phyloP scores from a whole-genome alignment of 2,797 vertebrate genomes.

The Chaetophractus vellerosus region DNA sequence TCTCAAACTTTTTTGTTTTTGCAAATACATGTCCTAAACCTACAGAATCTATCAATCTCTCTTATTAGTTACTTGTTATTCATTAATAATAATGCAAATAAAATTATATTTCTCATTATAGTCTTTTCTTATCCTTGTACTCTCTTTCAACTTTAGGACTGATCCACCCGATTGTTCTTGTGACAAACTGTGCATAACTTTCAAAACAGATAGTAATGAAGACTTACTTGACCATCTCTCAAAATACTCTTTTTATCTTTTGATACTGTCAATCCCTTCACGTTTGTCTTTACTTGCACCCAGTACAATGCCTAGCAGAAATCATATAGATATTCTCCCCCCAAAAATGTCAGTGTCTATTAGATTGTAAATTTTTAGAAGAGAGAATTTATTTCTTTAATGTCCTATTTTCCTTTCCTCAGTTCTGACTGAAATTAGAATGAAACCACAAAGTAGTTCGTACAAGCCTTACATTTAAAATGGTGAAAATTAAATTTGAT shows the following conservation, averaged over 20 bases:
- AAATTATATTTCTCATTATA: not conserved
- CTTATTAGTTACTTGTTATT: not conserved
- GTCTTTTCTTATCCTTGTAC: not conserved
- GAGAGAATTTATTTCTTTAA: not conserved
- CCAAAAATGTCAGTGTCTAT: not conserved
- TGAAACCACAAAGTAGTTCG: not conserved
- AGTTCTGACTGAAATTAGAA: not conserved
- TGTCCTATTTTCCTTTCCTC: not conserved
- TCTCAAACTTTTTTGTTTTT: not conserved
- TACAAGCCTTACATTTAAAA: not conserved
- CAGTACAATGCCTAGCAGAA: not conserved
- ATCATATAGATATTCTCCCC: not conserved
- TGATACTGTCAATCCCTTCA: not conserved
- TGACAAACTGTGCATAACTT: not conserved
- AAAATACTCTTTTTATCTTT: not conserved
- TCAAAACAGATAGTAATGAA: not conserved
- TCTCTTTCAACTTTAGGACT: not conserved
- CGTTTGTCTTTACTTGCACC: not conserved
- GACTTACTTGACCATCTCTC: not conserved
- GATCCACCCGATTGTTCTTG: not conserved
- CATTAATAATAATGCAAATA: not conserved
- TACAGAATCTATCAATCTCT: not conserved
- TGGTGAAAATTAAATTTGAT: not conserved
- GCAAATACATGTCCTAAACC: not conserved
- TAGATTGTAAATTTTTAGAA: not conserved